A percentile compares a stretch with the other conserved stretches of the same genome.
Evolutionary conservation across 2,113 vertebrate genomes (phyloP).

Genomic region (Callionymus lyra): DNA sequence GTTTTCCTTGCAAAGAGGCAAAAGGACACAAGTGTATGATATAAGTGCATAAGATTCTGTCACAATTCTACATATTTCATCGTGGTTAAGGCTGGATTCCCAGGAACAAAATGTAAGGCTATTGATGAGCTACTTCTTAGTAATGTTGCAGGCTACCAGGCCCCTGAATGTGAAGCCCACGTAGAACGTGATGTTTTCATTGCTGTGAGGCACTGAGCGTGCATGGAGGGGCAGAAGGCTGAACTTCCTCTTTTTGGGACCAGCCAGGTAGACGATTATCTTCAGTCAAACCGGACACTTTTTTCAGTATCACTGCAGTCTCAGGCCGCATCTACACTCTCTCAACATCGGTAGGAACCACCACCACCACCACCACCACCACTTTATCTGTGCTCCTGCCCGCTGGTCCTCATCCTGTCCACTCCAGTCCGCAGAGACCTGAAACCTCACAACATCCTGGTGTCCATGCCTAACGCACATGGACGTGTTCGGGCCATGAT

Average conservation of each 20-base stretch:
- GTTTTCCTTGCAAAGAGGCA: no score
- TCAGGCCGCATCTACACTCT: conserved; percentile 78
- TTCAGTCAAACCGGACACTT: conserved; percentile 72
- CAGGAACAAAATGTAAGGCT: no score
- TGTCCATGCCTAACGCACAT: conserved; percentile 92
- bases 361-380: background rate
- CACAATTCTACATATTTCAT: no score
- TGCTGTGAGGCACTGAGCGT: conserved; percentile 60
- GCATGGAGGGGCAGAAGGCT: conserved; percentile 49
- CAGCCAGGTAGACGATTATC: conserved; percentile 63
- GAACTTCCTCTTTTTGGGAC: conserved; percentile 41
- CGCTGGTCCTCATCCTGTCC: background rate
- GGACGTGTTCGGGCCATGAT: conserved; percentile 92
- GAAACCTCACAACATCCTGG: conserved; percentile 98
- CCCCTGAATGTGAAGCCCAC: conserved; percentile 48
- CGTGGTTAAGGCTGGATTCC: no score
- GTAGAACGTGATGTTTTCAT: conserved; percentile 63
- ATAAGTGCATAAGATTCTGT: no score
- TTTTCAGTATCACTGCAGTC: conserved; percentile 48
- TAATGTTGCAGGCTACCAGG: conserved; percentile 57
- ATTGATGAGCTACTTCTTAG: no score
- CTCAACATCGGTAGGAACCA: conserved; percentile 90
- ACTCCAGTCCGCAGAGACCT: conserved; percentile 88
- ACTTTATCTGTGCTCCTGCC: background rate
- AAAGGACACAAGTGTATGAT: no score